Percentiles rank a stretch among this genome's conserved stretches.
Evolutionary conservation across 2,888 invertebrate genomes (phyloP).

Genomic region (Mechanitis messenoides): DNA sequence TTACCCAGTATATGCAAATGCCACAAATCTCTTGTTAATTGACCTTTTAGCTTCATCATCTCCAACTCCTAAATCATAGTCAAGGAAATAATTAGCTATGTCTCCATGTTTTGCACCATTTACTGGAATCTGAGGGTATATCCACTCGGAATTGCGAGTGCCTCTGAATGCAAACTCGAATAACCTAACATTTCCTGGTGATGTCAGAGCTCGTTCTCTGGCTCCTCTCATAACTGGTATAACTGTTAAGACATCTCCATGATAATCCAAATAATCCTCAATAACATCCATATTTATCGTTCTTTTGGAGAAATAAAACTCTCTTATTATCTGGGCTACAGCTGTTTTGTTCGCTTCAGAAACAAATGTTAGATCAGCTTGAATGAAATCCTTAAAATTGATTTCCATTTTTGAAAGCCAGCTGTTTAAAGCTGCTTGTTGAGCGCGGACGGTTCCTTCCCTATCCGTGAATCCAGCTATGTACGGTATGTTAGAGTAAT

Average conservation of each 20-base stretch:
- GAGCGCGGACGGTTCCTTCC: constrained; percentile 60
- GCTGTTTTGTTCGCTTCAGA: constrained; percentile 34
- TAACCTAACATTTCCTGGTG: constrained; percentile 46
- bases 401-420: constrained; percentile 54
- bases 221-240: constrained; percentile 52
- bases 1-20: constrained; percentile 57
- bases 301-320: constrained; percentile 50
- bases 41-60: constrained; percentile 40
- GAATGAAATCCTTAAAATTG: constrained; percentile 57
- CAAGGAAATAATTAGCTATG: constrained; percentile 56
- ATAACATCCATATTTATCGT: constrained; percentile 47
- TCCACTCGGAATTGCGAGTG: constrained; percentile 51
- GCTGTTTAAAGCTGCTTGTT: constrained; percentile 41
- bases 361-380: constrained; percentile 48
- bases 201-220: constrained; percentile 49
- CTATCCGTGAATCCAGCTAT: constrained; percentile 53
- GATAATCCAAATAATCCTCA: constrained; percentile 56
- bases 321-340: constrained; percentile 40
- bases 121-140: constrained; percentile 46
- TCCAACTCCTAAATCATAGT: constrained; percentile 42
- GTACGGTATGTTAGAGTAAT: constrained; percentile 55
- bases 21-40: constrained; percentile 42
- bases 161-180: constrained; percentile 57
- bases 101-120: constrained; percentile 57
- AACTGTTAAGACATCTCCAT: constrained; percentile 56